These are phyloP conservation scores for Ichneumoninae sp. DNA, from an alignment of 2,888 invertebrate species.

Conservation along the genomic window DNA sequence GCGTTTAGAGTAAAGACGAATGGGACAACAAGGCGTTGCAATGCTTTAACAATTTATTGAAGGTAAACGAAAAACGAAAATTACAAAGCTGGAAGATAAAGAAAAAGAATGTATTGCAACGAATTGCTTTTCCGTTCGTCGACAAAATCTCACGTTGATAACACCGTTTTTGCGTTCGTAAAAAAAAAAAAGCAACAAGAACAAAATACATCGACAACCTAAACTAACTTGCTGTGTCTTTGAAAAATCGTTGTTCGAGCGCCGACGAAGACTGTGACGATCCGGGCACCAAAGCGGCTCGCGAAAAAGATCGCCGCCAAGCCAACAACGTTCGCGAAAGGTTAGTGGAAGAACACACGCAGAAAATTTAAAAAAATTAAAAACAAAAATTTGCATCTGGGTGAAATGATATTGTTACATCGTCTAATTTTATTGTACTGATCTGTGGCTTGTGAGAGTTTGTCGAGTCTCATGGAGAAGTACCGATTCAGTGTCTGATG, in stretches of 20 bases:
- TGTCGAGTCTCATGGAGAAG: background rate
- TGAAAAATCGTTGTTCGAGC: slow-evolving; percentile 89
- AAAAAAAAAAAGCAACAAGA: slow-evolving; percentile 30
- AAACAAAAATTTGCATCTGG: slow-evolving; percentile 22
- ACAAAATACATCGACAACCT: slow-evolving; percentile 52
- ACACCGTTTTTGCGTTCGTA: slow-evolving; percentile 61
- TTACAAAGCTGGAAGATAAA: slow-evolving; percentile 2
- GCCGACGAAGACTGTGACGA: slow-evolving; percentile 93
- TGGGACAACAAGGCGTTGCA: slow-evolving; percentile 37
- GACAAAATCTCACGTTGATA: slow-evolving; percentile 62
- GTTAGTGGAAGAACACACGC: slow-evolving; percentile 88
- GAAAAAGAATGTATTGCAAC: slow-evolving; percentile 48
- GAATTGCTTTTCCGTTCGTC: slow-evolving; percentile 46
- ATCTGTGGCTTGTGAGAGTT: background rate
- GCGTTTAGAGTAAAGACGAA: slow-evolving; percentile 64
- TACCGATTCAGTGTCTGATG: background rate
- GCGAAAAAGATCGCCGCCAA: slow-evolving; percentile 97
- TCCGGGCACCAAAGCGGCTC: slow-evolving; percentile 95
- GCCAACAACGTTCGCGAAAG: slow-evolving; percentile 99
- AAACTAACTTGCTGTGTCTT: slow-evolving; percentile 83
- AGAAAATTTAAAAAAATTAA: slow-evolving; percentile 68
- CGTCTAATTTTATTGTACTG: slow-evolving; percentile 56
- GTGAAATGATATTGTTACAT: slow-evolving; percentile 68
- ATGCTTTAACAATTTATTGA: slow-evolving; percentile 16
- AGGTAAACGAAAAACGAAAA: background rate